Percentiles rank a stretch among this genome's conserved stretches.
Evolutionary conservation across 2,888 invertebrate genomes (phyloP).

Genomic region (Polietes domitor): DNA sequence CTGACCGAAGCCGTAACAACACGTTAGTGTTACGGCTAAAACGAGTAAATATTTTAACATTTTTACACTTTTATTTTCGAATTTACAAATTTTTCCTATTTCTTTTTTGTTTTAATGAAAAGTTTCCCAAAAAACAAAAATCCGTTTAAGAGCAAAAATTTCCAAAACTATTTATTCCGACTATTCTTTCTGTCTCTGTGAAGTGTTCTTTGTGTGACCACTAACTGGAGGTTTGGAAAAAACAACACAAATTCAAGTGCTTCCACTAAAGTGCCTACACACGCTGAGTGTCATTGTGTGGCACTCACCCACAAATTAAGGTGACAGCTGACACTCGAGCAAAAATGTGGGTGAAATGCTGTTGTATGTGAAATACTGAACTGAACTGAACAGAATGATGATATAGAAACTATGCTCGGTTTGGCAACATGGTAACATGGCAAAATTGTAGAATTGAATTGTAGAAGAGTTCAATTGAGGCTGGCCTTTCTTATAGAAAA

Average conservation of each 20-base stretch:
- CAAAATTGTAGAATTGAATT: too few relatives aligned
- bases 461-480: too few relatives aligned
- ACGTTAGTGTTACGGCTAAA: conserved; percentile 45
- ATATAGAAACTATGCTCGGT: too few relatives aligned
- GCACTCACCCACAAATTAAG: conserved; percentile 28
- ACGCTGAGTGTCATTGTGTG: conserved; percentile 26
- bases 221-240: conserved; percentile 25
- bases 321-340: conserved; percentile 29
- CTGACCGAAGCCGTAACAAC: conserved; percentile 74
- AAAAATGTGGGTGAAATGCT: background rate
- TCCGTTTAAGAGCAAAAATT: background rate
- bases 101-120: background rate
- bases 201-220: conserved; percentile 31
- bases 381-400: too few relatives aligned
- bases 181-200: background rate
- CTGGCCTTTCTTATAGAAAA: too few relatives aligned
- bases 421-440: too few relatives aligned
- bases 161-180: conserved; percentile 14
- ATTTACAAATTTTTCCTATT: too few relatives aligned
- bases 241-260: conserved; percentile 5
- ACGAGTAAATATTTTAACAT: conserved; percentile 56
- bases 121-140: background rate
- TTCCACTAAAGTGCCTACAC: background rate
- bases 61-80: background rate
- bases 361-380: too few relatives aligned